Evolutionary conservation across 2,113 vertebrate species (phyloP).

Genomic region (Callaeas wilsoni): DNA sequence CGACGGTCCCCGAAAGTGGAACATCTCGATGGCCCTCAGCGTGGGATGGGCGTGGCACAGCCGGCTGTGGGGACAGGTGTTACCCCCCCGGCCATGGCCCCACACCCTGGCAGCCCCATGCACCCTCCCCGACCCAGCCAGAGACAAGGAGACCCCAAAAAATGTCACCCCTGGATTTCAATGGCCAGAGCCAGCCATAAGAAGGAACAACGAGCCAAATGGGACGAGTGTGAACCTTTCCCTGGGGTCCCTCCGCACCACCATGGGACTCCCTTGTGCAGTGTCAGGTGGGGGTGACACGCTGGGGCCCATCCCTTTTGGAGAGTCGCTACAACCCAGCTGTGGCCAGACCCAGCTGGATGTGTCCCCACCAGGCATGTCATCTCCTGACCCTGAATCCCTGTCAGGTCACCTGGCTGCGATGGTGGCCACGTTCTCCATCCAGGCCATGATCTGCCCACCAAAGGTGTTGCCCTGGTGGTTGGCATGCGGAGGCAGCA

Average conservation of each 20-base stretch:
- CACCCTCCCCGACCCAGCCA: accelerated
- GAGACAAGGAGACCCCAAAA: neutral
- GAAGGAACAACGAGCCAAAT: neutral
- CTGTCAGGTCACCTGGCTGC: conserved; percentile 79
- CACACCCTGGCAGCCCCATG: accelerated
- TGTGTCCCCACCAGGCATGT: neutral
- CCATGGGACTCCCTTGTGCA: accelerated
- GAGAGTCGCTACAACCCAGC: neutral
- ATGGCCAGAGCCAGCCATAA: neutral
- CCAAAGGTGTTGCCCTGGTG: conserved; percentile 97
- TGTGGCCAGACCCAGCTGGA: accelerated
- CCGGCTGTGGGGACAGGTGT: conserved; percentile 68
- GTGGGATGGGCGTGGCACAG: conserved; percentile 89
- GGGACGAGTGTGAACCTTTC: neutral
- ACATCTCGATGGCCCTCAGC: conserved; percentile 93
- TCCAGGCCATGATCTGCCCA: conserved; percentile 99
- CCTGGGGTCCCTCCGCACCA: neutral
- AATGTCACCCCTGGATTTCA: neutral
- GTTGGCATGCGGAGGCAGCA: conserved; percentile 92
- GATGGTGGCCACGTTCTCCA: conserved; percentile 97
- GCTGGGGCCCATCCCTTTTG: neutral
- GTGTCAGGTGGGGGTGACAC: neutral
- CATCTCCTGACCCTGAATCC: accelerated
- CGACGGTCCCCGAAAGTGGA: conserved; percentile 93
- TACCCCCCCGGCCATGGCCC: accelerated